Evolutionary conservation across 2,888 invertebrate species (phyloP), one percentile per base, ranked within the genome.

Genomic region (Cryptus armator): DNA sequence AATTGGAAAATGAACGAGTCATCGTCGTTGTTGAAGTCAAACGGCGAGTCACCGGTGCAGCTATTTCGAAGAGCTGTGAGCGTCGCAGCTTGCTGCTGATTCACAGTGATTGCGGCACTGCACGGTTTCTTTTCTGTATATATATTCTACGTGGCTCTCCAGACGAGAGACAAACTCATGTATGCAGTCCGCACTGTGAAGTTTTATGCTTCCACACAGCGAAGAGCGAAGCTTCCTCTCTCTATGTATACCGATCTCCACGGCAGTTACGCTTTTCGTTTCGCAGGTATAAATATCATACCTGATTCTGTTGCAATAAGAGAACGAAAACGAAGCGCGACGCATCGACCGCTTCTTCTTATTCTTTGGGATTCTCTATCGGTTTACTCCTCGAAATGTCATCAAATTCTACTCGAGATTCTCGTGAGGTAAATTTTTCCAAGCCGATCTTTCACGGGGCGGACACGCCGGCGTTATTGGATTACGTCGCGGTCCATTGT

Each of bases 401-500:
- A 79, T 85, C 79, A 79, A 72, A 82, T 85, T 71, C 56, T 79
- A 85, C 82, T 85, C 79, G 48, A 79, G 76, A 37, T 37, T 51
- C 37, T 62, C 29, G 9, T 32, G 67, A 71, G 66, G 53, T 32
- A 72, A 68, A n/a, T 68, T 84, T 68, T 84, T 84, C 62, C 72
- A 59, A 66, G 76, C 62, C 66, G 88, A 89, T 91, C 88, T 89
- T 90, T 87, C 86, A 88, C 85, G 87, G 89, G 88, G 88, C 87
- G 89, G 90, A 89, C 89, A 88, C 86, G 88, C 86, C 79, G 87
- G 87, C 86, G 89, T 92, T 92, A 92, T 92, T 92, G 92, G 92
- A 92, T 92, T 91, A 92, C 91, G 90, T 78, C 88, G 89, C 68
- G 80, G 77, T 86, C 14, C 88, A 89, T 88, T 90, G 89, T 77